phyloP scores from a whole-genome alignment of 1,140 invertebrate genomes.

The Contarinia nasturtii region DNA sequence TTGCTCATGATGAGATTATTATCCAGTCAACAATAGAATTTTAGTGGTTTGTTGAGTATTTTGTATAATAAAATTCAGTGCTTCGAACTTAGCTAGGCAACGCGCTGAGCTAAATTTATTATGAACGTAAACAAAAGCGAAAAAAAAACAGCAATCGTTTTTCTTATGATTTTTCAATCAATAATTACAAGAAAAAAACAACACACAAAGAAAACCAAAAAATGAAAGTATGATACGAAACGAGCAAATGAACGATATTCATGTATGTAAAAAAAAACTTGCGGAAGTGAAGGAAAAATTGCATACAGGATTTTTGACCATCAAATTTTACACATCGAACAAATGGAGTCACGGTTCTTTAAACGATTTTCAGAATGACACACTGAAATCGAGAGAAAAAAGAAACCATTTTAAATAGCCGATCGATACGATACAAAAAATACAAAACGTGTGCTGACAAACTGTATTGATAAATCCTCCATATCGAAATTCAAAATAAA shows the following conservation, averaged over 20 bases:
- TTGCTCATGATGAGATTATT: neutral
- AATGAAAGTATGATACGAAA: neutral
- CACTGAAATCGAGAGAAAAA: neutral
- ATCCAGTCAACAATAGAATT: slow-evolving; percentile 1
- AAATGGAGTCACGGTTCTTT: no score
- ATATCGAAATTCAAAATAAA: no score
- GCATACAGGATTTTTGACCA: slow-evolving; percentile 46
- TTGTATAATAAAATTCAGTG: slow-evolving; percentile 2
- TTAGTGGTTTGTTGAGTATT: neutral
- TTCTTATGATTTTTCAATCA: neutral
- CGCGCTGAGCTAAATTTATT: neutral
- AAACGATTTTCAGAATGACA: no score
- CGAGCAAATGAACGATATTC: no score
- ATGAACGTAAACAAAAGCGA: neutral
- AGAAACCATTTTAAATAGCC: neutral
- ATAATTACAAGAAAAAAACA: neutral
- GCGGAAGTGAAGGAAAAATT: slow-evolving; percentile 26
- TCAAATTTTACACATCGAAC: slow-evolving; percentile 7
- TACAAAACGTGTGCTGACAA: neutral
- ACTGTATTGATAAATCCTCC: slow-evolving; percentile 2
- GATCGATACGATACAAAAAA: neutral
- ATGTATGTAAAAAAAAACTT: neutral
- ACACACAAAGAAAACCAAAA: neutral
- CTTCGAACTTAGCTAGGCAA: slow-evolving; percentile 5
- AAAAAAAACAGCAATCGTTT: neutral